Percentiles rank a stretch among this genome's conserved stretches.
Conservation (phyloP, 2,797 vertebrate genomes). For the Lagocephalus sceleratus region DNA sequence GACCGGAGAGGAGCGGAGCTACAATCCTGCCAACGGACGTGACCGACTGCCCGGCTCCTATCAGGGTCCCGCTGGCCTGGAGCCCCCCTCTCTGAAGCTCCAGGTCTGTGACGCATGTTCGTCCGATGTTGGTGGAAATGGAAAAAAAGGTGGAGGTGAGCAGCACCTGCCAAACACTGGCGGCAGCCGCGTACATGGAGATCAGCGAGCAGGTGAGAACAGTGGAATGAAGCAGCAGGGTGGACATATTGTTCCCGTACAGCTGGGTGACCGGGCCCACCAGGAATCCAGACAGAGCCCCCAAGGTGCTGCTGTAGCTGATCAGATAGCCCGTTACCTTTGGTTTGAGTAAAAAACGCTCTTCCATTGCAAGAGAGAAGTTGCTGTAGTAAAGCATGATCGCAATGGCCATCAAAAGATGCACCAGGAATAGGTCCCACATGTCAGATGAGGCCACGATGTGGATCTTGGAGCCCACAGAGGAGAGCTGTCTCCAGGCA, state of each 20-base stretch:
- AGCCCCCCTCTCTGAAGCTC: constrained; percentile 83
- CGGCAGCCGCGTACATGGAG: constrained; percentile 78
- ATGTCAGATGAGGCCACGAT: constrained; percentile 82
- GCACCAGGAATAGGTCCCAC: constrained; percentile 90
- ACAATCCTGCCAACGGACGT: constrained; percentile 87
- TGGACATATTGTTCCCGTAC: constrained; percentile 77
- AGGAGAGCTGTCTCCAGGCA: constrained; percentile 76
- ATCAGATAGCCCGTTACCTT: constrained; percentile 86
- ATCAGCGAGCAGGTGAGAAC: constrained; percentile 81
- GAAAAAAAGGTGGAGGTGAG: constrained; percentile 86
- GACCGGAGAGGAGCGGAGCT: constrained; percentile 88
- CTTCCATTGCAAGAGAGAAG: constrained; percentile 91
- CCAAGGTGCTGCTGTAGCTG: constrained; percentile 90
- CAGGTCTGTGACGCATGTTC: constrained; percentile 89
- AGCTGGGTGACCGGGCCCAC: constrained; percentile 85
- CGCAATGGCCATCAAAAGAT: constrained; percentile 87
- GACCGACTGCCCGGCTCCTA: constrained; percentile 92
- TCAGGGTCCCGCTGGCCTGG: constrained; percentile 84
- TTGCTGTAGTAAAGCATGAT: constrained; percentile 95
- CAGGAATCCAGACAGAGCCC: constrained; percentile 84
- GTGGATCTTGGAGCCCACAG: constrained; percentile 77
- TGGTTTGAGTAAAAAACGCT: constrained; percentile 88
- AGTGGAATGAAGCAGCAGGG: constrained; percentile 87
- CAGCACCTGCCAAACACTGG: constrained; percentile 78
- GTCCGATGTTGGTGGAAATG: constrained; percentile 88